Conservation (phyloP, 2,888 invertebrate genomes). For the Melanophora roralis region DNA sequence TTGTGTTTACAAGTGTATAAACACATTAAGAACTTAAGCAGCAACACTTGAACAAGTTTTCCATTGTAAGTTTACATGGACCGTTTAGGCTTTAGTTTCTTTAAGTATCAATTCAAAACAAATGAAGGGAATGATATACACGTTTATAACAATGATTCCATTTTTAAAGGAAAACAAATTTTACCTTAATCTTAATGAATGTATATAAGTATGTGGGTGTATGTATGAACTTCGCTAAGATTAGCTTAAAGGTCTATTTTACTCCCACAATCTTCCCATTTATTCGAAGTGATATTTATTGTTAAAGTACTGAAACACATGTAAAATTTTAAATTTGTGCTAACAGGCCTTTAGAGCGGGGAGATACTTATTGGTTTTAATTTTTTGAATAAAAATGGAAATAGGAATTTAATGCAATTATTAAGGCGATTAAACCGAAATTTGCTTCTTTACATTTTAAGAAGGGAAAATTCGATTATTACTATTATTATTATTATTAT, state of each 20-base stretch:
- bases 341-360: background rate
- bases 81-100: background rate
- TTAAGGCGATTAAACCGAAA: background rate
- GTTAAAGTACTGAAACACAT: too few species aligned
- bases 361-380: background rate
- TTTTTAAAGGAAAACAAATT: background rate
- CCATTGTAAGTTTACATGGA: background rate
- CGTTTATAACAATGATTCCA: conserved; percentile 21
- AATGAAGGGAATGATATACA: background rate
- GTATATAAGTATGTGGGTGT: too few species aligned
- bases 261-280: too few species aligned
- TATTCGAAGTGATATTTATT: too few species aligned
- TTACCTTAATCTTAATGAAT: too few species aligned
- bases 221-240: background rate
- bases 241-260: background rate
- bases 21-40: background rate
- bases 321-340: background rate
- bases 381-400: background rate
- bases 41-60: background rate
- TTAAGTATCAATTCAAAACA: background rate
- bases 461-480: background rate
- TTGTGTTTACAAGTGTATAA: too few species aligned
- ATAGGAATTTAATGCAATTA: background rate
- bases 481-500: too few species aligned
- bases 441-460: background rate